These are phyloP conservation scores for Plebejus anna DNA, from an alignment of 2,888 invertebrate genomes.

Conservation along the genomic window DNA sequence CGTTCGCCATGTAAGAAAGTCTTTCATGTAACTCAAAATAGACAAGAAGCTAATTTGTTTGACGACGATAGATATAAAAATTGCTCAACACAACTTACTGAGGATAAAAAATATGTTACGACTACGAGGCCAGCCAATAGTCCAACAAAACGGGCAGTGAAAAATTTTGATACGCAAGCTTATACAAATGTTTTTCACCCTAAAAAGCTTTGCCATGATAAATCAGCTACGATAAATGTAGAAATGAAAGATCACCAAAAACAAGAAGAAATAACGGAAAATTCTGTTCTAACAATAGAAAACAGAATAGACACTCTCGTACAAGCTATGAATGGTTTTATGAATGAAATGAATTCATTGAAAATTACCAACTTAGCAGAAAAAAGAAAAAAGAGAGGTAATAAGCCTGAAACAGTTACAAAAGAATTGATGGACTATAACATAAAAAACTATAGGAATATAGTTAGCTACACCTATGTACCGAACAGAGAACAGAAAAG, in stretches of 20 bases:
- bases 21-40: not conserved
- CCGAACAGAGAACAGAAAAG: not conserved
- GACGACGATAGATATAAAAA: not conserved
- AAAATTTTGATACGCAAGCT: not conserved
- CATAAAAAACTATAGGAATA: not conserved
- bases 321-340: slow-evolving; percentile 51
- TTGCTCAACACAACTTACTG: not conserved
- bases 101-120: not conserved
- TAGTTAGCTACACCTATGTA: not conserved
- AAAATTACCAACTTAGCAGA: slow-evolving; percentile 31
- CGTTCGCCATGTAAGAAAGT: not conserved
- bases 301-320: slow-evolving; percentile 54
- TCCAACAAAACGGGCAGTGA: not conserved
- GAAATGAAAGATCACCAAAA: not conserved
- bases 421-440: not conserved
- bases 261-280: not conserved
- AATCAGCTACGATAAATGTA: not conserved
- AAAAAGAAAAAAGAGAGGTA: not conserved
- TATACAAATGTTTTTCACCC: not conserved
- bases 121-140: not conserved
- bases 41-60: not conserved
- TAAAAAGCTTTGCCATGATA: not conserved
- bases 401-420: not conserved
- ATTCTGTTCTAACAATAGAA: slow-evolving; percentile 50
- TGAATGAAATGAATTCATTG: slow-evolving; percentile 47